Evolutionary conservation across 2,888 invertebrate genomes (phyloP), one percentile per base, ranked within the genome.

Genomic region (Drosophila tripunctata): DNA sequence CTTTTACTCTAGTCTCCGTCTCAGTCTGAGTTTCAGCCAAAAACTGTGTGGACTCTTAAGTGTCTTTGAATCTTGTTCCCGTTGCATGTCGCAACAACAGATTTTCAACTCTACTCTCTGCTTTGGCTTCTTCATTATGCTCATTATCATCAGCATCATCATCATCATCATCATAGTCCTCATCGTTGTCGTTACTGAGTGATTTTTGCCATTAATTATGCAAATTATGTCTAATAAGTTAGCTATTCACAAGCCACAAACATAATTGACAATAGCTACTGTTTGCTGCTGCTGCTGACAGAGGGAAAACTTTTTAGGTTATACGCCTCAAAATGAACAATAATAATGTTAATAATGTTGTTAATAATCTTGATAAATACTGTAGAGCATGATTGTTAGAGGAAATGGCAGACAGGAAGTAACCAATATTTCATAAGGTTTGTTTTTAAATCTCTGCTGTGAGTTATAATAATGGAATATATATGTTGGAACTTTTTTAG

Each of bases 151-250:
- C n/a, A n/a, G n/a, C n/a, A n/a, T n/a, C 30, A 41, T 47, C 41
- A 19, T 30, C 22, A 7, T 14, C 33, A 14, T 24, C 52, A 40
- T 22, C 31, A 33, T 19, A 30, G 6, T 17, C 45, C 17, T 50
- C 7, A 27, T 48, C 21, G 17, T 43, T 27, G 19, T 21, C 14
- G 17, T 21, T 51, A 47, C 43, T 61, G 67, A 48, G 56, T 60
- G 69, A 72, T 80, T 80, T 72, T 77, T 72, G 74, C 72, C 87
- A 84, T 85, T 78, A 88, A 88, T 88, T 88, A 88, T 88, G 87
- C 75, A 88, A 88, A 88, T 87, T 85, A 77, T 55, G 67, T 77
- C 71, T 78, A 78, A 87, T 88, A 86, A 85, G 71, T 87, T 83
- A 58, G 68, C 75, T 76, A 78, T 78, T 75, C 72, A 80, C 83